Evolutionary conservation across 1,140 invertebrate genomes (phyloP).

Genomic region (Heliothis subflexa): DNA sequence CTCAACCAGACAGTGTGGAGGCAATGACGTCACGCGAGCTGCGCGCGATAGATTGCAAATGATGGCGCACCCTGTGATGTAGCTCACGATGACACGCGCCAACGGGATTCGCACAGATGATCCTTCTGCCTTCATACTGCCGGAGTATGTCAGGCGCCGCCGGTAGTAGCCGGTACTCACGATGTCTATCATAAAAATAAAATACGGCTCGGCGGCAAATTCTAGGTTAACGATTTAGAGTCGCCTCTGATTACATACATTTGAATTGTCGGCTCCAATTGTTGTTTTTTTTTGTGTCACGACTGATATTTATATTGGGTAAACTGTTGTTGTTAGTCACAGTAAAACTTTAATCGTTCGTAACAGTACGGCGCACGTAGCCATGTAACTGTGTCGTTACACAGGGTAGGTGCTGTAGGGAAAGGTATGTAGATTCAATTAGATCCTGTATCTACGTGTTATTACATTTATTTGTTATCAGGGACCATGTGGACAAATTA

Average conservation of each 20-base stretch:
- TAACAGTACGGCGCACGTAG: background rate
- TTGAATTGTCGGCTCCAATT: background rate
- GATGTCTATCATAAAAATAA: background rate
- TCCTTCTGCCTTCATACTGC: background rate
- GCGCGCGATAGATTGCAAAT: constrained; percentile 3
- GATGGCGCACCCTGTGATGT: constrained; percentile 16
- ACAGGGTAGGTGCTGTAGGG: background rate
- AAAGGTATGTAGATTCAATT: background rate
- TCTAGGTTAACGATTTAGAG: constrained; percentile 7
- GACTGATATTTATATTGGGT: background rate
- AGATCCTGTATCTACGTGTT: constrained; percentile 4
- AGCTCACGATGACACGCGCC: background rate
- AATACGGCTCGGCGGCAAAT: background rate
- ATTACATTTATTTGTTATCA: background rate
- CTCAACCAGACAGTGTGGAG: too few species aligned
- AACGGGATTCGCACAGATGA: background rate
- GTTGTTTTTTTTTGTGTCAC: background rate
- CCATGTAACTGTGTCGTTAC: too few species aligned
- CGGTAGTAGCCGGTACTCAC: too few species aligned
- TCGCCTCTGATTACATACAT: constrained; percentile 7
- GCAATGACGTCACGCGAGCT: background rate
- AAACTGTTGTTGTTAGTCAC: background rate
- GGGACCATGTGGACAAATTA: background rate
- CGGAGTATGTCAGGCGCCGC: too few species aligned
- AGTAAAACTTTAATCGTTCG: too few species aligned